Base-by-base conservation (phyloP, 2,888 invertebrate species). In the Choristoneura rosaceana region DNA sequence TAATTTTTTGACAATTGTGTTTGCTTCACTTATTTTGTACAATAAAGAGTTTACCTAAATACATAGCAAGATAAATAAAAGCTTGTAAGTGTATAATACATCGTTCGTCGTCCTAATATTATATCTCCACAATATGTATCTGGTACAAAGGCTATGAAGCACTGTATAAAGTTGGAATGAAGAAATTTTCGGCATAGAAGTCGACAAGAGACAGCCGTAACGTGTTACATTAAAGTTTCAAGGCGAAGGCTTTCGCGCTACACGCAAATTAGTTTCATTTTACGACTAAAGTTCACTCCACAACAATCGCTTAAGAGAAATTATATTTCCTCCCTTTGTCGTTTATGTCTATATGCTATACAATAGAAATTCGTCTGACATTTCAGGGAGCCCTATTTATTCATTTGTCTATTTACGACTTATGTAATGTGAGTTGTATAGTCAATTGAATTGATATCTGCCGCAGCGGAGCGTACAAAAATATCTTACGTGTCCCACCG, bases 201-300 rank as follows among this genome's bases (percentile, higher is more conserved):
- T 66, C 65, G 58, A 62, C 55, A 62, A 55, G 47, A 64, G 64
- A 71, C 67, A 47, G 55, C 55, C 66, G 61, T 66, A 66, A 66
- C 15, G 62, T 66, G 43, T 14, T 62, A 71, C 52, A 55, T 10
- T 50, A 38, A 71, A 71, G 71, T 71, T 71, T 62, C 67, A 67
- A 71, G 67, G 67, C 67, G 55, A 71, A 64, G 50, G 64, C 64
- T 64, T 62, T 43, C n/a, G 58, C 58, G 66, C 60, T 45, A 55
- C 71, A 71, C 71, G 71, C 71, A 71, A 71, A 67, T 71, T 71
- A 67, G 62, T 71, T 71, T 67, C 45, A 62, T 67, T 71, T 71
- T 67, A 71, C 71, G 62, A 67, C 34, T 62, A 33, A 67, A 62
- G 62, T 62, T 71, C 52, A 66, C 61, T 66, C 67, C 67, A 47